phyloP scores from a whole-genome alignment of 1,140 invertebrate species.

The Halictus rubicundus region DNA sequence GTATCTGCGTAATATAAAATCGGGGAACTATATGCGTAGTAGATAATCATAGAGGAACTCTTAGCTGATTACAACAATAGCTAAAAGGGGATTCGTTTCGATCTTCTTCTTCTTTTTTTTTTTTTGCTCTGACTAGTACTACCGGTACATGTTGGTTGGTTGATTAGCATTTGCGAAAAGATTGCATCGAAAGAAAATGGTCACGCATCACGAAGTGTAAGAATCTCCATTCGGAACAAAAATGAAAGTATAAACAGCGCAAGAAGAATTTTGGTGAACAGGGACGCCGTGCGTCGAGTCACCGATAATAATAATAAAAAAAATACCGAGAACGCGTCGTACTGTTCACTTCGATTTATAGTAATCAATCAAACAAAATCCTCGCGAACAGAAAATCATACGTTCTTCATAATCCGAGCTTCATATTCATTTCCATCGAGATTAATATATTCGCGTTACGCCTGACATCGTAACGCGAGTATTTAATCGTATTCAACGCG shows the following conservation, averaged over 20 bases:
- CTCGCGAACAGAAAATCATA: not conserved
- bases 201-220: conserved; percentile 15
- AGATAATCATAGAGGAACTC: conserved; percentile 35
- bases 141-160: conserved; percentile 21
- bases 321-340: not conserved
- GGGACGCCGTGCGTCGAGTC: not conserved
- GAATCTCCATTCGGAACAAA: not conserved
- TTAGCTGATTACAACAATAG: conserved; percentile 41
- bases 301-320: not conserved
- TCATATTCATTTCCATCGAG: not conserved
- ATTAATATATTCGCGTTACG: not conserved
- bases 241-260: conserved; percentile 4
- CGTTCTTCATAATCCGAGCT: not conserved
- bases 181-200: conserved; percentile 42
- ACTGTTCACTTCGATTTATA: not conserved
- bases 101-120: not conserved
- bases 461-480: not conserved
- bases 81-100: conserved; percentile 25
- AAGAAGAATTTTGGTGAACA: conserved; percentile 21
- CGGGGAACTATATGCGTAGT: conserved; percentile 21
- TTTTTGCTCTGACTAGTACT: conserved; percentile 37
- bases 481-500: conserved; percentile 3
- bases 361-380: not conserved
- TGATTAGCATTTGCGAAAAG: conserved; percentile 45
- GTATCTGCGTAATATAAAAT: conserved; percentile 43